Evolutionary conservation across 2,113 vertebrate genomes (phyloP).

Genomic region (Dicerorhinus sumatrensis): DNA sequence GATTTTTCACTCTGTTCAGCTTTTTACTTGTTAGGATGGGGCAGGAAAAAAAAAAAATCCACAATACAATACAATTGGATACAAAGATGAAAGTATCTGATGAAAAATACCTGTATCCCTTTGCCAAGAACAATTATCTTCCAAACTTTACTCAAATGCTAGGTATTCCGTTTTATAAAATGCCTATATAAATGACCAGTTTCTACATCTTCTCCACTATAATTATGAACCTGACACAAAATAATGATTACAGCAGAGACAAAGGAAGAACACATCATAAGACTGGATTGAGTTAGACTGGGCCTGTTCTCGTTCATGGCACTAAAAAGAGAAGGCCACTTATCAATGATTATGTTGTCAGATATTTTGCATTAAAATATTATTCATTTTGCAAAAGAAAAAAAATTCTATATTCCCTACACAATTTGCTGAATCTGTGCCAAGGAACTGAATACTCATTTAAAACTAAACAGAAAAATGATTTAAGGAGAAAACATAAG

Average conservation of each 20-base stretch:
- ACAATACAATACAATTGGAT: background rate
- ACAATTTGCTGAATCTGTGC: background rate
- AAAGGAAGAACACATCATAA: background rate
- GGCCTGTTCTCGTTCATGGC: background rate
- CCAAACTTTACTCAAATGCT: background rate
- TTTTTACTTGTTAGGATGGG: background rate
- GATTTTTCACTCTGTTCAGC: background rate
- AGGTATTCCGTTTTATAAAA: background rate
- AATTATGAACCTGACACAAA: background rate
- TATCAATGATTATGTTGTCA: background rate
- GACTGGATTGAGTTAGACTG: background rate
- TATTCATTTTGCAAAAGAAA: background rate
- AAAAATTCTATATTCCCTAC: fast-evolving
- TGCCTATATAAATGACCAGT: background rate
- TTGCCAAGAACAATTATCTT: background rate
- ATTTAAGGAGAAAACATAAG: background rate
- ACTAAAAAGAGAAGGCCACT: background rate
- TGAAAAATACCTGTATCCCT: background rate
- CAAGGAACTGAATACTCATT: background rate
- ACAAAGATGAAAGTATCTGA: background rate
- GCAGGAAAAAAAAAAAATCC: background rate
- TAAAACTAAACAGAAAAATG: background rate
- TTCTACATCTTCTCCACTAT: background rate
- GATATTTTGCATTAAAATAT: background rate
- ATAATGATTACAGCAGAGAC: background rate